Evolutionary conservation across 2,888 invertebrate genomes (phyloP), one percentile per base, ranked within the genome.

Genomic region (Hipparchia semele): DNA sequence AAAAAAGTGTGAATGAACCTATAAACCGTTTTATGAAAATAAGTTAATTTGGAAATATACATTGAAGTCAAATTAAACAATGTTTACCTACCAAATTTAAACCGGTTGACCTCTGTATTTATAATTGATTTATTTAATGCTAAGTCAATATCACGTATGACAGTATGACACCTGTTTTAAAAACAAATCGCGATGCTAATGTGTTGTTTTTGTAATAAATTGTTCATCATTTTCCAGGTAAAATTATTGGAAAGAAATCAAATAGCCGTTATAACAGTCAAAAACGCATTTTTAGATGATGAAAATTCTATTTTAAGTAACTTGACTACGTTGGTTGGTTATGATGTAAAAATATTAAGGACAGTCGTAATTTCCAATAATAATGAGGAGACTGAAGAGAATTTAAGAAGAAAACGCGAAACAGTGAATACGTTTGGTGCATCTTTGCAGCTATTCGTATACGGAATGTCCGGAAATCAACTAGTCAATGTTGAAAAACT

Each of bases 191-290:
- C 73, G 54, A 61, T 46, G 12, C 12, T 56, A 4, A 53, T 68
- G 33, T 60, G 39, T n/a, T 10, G 8, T 12, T 64, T 49, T 56
- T 68, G n/a, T 39, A 58, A 58, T 73, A 72, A 51, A 10, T 45
- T 45, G 5, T 39, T 39, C 23, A 5, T 80, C 68, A 79, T 72
- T 79, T 91, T 90, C 72, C 82, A 94, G 94, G 91, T 94, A 49
- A 91, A 89, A 82, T 80, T 93, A 53, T 80, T 94, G 76, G 83
- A 90, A 66, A 78, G 83, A 58, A 83, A 84, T 72, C 87, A 94
- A 75, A 91, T 94, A 74, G 89, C 87, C 2, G 89, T 94, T 6
- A 76, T 94, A 13, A 91, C 89, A 23, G 78, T 94, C 39, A 82
- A 81, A 80, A 81, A 91, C 77, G 87, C 88, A 68, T 89, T 93